Percentiles rank a stretch among this genome's conserved stretches.
Conservation (phyloP, 2,888 invertebrate genomes). For the Andrena bicolor region DNA sequence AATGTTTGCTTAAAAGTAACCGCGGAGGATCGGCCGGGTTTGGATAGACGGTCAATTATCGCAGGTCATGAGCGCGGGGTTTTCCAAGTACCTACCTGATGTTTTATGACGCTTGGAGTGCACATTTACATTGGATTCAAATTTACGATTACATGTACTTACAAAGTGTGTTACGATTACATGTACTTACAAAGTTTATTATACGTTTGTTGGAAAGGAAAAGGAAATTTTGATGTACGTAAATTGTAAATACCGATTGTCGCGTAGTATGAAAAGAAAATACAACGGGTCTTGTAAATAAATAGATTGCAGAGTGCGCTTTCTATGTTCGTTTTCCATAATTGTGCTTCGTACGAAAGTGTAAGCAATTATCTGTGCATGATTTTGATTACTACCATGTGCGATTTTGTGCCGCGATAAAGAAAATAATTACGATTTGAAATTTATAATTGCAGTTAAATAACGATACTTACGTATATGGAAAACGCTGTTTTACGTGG, state of each 20-base stretch:
- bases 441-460: conserved; percentile 15
- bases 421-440: neutral
- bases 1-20: neutral
- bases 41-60: conserved; percentile 36
- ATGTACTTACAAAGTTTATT: neutral
- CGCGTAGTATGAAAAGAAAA: neutral
- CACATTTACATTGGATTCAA: conserved; percentile 6
- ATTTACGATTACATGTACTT: conserved; percentile 10
- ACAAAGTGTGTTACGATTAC: neutral
- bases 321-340: neutral
- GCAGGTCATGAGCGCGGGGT: conserved; percentile 53
- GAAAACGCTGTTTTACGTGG: neutral
- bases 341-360: conserved; percentile 2
- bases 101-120: conserved; percentile 6
- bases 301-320: neutral
- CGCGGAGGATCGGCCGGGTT: neutral
- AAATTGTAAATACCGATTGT: neutral
- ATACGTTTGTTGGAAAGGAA: neutral
- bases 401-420: neutral
- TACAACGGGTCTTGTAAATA: conserved; percentile 7
- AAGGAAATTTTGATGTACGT: neutral
- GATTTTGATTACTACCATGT: neutral
- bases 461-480: neutral
- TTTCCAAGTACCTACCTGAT: conserved; percentile 18
- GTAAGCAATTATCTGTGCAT: neutral